Base-by-base conservation (phyloP, 2,888 invertebrate species). In the Rhogogaster chlorosoma region DNA sequence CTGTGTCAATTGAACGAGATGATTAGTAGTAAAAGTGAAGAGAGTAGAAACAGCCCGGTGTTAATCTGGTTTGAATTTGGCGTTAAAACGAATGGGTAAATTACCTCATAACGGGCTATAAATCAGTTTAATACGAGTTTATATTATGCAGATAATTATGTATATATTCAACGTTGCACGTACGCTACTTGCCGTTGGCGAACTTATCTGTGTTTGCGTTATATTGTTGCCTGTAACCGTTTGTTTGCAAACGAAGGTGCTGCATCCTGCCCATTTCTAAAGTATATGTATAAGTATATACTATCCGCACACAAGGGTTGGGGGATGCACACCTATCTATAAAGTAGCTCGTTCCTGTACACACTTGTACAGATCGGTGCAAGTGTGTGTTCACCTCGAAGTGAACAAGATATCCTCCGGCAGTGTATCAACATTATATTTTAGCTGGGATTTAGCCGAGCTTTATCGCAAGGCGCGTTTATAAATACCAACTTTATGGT, bases 401-500 rank as follows among this genome's bases (percentile, higher is more conserved):
- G 84, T 26, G 82, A 85, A 70, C 84, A 85, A 45, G 84, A 85
- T 85, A 85, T 85, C 42, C 84, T 85, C 67, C 80, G 84, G 84
- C 84, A 85, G 84, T 85, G 84, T 85, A 85, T 85, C 84, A 85
- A 85, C 84, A 85, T 85, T 85, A 85, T 85, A 85, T 85, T 85
- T 85, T 85, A 85, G 80, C 84, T 80, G 80, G 84, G 84, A 80
- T 85, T 85, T 85, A 85, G 84, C 84, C 82, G 78, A 85, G 84
- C 84, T 85, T 85, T 85, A 85, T 85, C 84, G 84, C 84, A 71
- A 78, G 84, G 84, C 84, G 84, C 84, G 84, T 85, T 85, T 85
- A 85, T 85, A 85, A 85, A 85, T 85, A 85, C 84, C 84, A 85
- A 85, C 84, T 85, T 85, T 85, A 85, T 85, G 84, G 80, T 85